Evolutionary conservation across 2,113 vertebrate species (phyloP).

Genomic region (Passer domesticus): DNA sequence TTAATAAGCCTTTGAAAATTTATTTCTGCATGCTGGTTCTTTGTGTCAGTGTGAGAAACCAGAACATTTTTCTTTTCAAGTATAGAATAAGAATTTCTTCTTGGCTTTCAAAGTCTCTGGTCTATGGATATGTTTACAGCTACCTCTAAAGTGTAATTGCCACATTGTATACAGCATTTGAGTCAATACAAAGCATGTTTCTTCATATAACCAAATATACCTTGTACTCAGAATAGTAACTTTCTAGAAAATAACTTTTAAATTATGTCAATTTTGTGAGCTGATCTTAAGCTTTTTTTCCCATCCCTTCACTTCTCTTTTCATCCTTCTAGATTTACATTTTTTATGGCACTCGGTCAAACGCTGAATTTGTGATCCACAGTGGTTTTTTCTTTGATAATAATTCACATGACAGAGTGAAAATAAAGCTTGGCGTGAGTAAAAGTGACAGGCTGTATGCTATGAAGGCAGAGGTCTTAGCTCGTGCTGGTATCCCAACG

Average conservation of each 20-base stretch:
- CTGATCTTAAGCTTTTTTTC: constrained; percentile 69
- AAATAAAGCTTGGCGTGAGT: constrained; percentile 98
- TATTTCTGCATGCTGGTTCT: background rate
- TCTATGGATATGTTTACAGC: background rate
- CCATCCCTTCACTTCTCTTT: constrained; percentile 73
- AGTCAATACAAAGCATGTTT: background rate
- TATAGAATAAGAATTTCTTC: background rate
- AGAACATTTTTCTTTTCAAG: background rate
- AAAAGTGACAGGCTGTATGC: constrained; percentile 93
- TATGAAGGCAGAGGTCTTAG: constrained; percentile 98
- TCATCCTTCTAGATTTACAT: constrained; percentile 92
- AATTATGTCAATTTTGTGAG: constrained; percentile 58
- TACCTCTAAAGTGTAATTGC: background rate
- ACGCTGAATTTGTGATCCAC: constrained; percentile 98
- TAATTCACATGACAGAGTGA: constrained; percentile 96
- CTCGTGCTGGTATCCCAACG: constrained; percentile 95
- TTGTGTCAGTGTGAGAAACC: background rate
- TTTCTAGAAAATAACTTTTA: constrained; percentile 43
- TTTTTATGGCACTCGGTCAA: constrained; percentile 98
- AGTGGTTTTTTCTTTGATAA: constrained; percentile 98
- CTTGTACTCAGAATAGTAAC: constrained; percentile 7
- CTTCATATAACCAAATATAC: constrained; percentile 1
- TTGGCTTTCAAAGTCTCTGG: background rate
- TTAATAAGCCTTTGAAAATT: background rate
- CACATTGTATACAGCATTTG: background rate